phyloP scores from a whole-genome alignment of 37 sponge, comb jelly and placozoan species.

The Diacarnus erythraeanus region DNA sequence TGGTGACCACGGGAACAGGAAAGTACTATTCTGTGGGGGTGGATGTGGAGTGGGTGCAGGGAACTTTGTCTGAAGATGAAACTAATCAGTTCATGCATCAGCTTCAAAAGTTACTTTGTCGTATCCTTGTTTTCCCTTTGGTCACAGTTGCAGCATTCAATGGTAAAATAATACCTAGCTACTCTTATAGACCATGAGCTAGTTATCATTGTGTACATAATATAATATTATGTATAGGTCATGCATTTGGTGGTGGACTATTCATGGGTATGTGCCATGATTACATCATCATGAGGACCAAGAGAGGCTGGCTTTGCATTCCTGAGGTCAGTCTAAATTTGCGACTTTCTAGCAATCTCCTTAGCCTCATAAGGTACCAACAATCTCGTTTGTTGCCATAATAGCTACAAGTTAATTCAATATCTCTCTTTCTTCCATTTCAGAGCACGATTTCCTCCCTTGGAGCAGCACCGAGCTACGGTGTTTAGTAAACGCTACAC shows the following conservation, averaged over 20 bases:
- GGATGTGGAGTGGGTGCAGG: constrained; percentile 40
- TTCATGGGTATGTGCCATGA: constrained; percentile 70
- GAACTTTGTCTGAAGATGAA: background rate
- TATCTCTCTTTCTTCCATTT: background rate
- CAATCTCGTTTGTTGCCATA: no score
- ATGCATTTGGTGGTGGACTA: constrained; percentile 71
- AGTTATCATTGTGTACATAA: no score
- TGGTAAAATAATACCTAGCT: constrained; percentile 55
- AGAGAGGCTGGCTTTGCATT: constrained; percentile 72
- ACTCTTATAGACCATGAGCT: background rate
- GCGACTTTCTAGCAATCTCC: no score
- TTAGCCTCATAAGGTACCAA: constrained; percentile 60
- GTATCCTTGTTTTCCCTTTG: constrained; percentile 60
- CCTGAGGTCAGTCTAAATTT: constrained; percentile 58
- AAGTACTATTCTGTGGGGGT: constrained; percentile 71
- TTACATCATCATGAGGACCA: constrained; percentile 61
- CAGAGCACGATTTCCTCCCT: constrained; percentile 48
- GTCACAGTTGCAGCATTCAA: constrained; percentile 84
- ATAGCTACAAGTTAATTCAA: background rate
- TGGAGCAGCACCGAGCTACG: constrained; percentile 11
- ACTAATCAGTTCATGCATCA: background rate
- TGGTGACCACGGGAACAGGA: constrained; percentile 74
- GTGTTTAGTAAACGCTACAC: constrained; percentile 60
- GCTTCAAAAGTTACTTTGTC: constrained; percentile 28
- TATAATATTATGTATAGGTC: no score